A percentile compares a stretch with the other conserved stretches of the same genome.
These are phyloP conservation scores for Athene noctua DNA, from an alignment of 2,113 vertebrate genomes.

Conservation along the genomic window DNA sequence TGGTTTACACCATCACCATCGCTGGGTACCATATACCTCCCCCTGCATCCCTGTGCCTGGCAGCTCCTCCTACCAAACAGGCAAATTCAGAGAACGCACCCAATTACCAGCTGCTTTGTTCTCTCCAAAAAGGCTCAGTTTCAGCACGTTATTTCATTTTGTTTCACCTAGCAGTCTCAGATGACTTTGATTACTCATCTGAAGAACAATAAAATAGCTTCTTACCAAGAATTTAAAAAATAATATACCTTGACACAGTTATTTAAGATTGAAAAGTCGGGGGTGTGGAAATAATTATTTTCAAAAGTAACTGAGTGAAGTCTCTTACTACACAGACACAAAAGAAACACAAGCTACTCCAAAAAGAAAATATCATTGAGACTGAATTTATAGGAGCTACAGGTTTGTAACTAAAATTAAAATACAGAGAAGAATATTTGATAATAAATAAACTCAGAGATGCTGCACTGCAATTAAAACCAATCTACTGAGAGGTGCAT, in stretches of 20 bases:
- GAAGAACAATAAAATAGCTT: conserved; percentile 22
- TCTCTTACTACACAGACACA: neutral
- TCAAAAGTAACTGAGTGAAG: neutral
- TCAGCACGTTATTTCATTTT: neutral
- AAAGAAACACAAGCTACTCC: neutral
- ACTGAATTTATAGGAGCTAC: neutral
- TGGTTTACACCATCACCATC: rapidly evolving
- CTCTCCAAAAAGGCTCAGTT: neutral
- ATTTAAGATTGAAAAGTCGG: neutral
- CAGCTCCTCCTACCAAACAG: neutral
- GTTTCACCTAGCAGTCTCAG: neutral
- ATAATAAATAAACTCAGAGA: neutral
- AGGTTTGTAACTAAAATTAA: neutral
- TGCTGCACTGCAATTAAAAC: neutral
- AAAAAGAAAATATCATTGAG: neutral
- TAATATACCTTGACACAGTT: conserved; percentile 8
- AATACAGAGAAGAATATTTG: neutral
- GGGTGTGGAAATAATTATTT: neutral
- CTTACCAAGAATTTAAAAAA: conserved; percentile 43
- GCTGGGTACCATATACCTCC: neutral
- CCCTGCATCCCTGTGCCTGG: neutral
- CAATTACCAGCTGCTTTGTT: neutral
- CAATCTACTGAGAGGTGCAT: neutral
- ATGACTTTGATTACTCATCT: neutral
- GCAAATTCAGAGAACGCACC: rapidly evolving